Evolutionary conservation across 1,140 invertebrate species (phyloP).

Genomic region (Tribolium madens): DNA sequence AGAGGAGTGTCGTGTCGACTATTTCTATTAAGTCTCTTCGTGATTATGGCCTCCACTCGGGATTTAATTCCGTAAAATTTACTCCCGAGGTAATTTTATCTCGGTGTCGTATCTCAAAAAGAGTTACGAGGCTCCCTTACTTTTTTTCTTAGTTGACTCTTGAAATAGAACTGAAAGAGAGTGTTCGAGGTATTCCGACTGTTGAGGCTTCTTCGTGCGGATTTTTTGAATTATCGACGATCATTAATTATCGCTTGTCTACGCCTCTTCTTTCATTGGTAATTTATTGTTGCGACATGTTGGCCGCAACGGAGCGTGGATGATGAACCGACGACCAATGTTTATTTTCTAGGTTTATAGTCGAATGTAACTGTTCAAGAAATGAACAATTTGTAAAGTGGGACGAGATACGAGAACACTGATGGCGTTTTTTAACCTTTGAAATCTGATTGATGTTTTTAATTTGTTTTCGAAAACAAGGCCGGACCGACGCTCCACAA

Average conservation of each 20-base stretch:
- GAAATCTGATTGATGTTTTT: slow-evolving; percentile 1
- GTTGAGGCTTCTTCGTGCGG: background rate
- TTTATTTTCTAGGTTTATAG: slow-evolving; percentile 38
- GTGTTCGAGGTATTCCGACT: slow-evolving; percentile 18
- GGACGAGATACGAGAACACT: background rate
- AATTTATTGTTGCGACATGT: slow-evolving; percentile 37
- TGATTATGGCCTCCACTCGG: slow-evolving; percentile 19
- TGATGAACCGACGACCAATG: slow-evolving; percentile 22
- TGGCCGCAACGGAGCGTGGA: slow-evolving; percentile 28
- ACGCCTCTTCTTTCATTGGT: slow-evolving; percentile 19
- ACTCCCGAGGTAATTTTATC: slow-evolving; percentile 39
- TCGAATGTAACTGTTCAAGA: slow-evolving; percentile 25
- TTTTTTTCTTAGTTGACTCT: slow-evolving; percentile 17
- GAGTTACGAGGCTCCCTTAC: slow-evolving; percentile 10
- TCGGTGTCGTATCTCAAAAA: slow-evolving; percentile 32
- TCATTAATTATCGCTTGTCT: slow-evolving; percentile 34
- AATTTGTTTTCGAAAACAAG: slow-evolving; percentile 18
- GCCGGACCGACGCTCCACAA: background rate
- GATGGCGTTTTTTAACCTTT: background rate
- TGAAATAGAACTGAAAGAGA: slow-evolving; percentile 37
- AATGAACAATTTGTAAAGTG: slow-evolving; percentile 28
- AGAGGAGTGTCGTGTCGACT: slow-evolving; percentile 13
- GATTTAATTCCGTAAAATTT: slow-evolving; percentile 37
- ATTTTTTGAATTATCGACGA: slow-evolving; percentile 18
- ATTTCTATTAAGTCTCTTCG: slow-evolving; percentile 30